Evolutionary conservation across 2,797 vertebrate genomes (phyloP).

Genomic region (Aeoliscus strigatus): DNA sequence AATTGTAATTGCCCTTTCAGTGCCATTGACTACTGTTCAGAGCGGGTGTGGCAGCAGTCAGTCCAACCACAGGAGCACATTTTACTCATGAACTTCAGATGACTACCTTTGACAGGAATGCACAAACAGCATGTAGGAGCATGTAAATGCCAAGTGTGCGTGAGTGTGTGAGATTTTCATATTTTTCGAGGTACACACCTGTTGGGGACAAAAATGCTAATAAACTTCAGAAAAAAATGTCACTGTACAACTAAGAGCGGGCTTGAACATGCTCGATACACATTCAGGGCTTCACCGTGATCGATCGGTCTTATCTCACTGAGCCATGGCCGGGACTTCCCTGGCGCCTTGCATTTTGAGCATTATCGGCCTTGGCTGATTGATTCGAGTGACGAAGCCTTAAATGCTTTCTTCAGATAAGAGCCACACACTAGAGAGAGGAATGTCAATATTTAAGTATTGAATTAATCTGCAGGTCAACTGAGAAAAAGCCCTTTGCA

Average conservation of each 20-base stretch:
- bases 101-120: constrained; percentile 19
- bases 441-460: constrained; percentile 66
- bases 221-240: constrained; percentile 10
- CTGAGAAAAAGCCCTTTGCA: constrained; percentile 31
- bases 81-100: constrained; percentile 3
- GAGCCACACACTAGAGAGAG: constrained; percentile 33
- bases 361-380: constrained; percentile 63
- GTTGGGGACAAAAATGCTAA: constrained; percentile 8
- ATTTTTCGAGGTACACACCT: constrained; percentile 19
- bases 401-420: constrained; percentile 69
- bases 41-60: neutral
- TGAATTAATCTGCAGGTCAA: constrained; percentile 52
- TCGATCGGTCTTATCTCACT: constrained; percentile 37
- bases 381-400: constrained; percentile 54
- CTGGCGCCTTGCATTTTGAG: constrained; percentile 44
- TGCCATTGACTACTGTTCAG: too few relatives aligned
- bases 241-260: neutral
- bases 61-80: constrained; percentile 2
- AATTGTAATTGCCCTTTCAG: neutral
- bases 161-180: constrained; percentile 9
- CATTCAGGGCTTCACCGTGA: constrained; percentile 29
- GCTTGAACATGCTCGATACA: constrained; percentile 9
- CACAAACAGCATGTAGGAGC: neutral
- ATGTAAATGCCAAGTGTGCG: constrained; percentile 5
- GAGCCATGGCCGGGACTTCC: constrained; percentile 33